Percentiles rank a stretch among this genome's conserved stretches.
phyloP scores from a whole-genome alignment of 1,140 invertebrate species.

The Pomacea maculata region DNA sequence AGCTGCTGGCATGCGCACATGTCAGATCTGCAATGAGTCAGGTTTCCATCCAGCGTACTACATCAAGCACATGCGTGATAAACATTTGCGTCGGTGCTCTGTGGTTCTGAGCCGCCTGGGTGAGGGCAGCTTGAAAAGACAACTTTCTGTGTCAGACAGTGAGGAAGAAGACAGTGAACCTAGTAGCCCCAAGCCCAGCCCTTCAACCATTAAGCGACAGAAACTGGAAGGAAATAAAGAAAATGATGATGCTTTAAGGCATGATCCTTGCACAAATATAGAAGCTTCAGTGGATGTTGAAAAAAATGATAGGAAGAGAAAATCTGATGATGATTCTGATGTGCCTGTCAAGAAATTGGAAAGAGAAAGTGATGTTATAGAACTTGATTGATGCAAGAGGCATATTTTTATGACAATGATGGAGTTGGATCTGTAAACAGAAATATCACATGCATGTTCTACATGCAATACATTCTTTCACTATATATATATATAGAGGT shows the following conservation, averaged over 20 bases:
- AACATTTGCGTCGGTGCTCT: constrained; percentile 49
- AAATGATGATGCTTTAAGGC: constrained; percentile 22
- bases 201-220: constrained; percentile 13
- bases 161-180: constrained; percentile 27
- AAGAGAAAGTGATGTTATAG: constrained; percentile 2
- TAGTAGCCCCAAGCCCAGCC: constrained; percentile 10
- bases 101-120: constrained; percentile 28
- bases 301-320: constrained; percentile 22
- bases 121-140: constrained; percentile 3
- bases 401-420: too few relatives aligned
- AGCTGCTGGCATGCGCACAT: constrained; percentile 36
- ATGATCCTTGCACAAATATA: constrained; percentile 2
- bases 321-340: constrained; percentile 20
- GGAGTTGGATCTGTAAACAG: too few relatives aligned
- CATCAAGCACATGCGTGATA: constrained; percentile 50
- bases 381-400: neutral
- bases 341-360: neutral
- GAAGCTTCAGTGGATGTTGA: neutral
- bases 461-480: too few relatives aligned
- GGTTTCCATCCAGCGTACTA: constrained; percentile 50
- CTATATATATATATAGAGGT: too few relatives aligned
- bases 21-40: constrained; percentile 49
- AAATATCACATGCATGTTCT: too few relatives aligned
- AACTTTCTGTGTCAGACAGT: constrained; percentile 23
- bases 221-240: constrained; percentile 23